A percentile compares a stretch with the other conserved stretches of the same genome.
Conservation (phyloP, 1,140 invertebrate species). For the Drosophila dunni region DNA sequence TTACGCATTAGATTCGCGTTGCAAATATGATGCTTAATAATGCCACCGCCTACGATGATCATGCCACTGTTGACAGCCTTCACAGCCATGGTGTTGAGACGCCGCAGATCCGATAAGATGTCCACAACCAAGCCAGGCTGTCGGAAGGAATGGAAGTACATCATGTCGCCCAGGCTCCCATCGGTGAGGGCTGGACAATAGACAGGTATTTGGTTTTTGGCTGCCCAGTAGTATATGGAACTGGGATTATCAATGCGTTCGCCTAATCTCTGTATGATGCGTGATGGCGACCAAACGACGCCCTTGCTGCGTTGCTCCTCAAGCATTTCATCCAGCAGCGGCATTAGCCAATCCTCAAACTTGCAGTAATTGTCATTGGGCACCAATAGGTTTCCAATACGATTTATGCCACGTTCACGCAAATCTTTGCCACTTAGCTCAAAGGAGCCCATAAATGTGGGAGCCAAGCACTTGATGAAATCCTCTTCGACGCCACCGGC, state of each 20-base stretch:
- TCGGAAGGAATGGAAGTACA: constrained; percentile 98
- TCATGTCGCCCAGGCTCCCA: constrained; percentile 99
- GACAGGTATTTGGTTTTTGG: constrained; percentile 98
- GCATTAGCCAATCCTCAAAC: constrained; percentile 99
- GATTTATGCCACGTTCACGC: constrained; percentile 95
- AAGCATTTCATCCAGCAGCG: constrained; percentile 96
- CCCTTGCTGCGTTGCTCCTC: constrained; percentile 92
- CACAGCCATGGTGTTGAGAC: constrained; percentile 97
- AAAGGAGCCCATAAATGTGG: constrained; percentile 94
- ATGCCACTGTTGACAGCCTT: constrained; percentile 97
- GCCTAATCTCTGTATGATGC: constrained; percentile 93
- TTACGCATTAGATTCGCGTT: constrained; percentile 99
- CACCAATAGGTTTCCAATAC: constrained; percentile 98
- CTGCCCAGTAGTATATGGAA: constrained; percentile 99
- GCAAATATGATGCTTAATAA: constrained; percentile 99
- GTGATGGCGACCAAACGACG: constrained; percentile 96
- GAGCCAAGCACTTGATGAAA: constrained; percentile 98
- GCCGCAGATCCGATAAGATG: constrained; percentile 95
- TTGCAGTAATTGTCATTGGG: constrained; percentile 99
- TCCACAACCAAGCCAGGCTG: constrained; percentile 97
- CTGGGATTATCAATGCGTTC: constrained; percentile 95
- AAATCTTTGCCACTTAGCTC: constrained; percentile 91
- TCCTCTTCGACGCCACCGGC: constrained; percentile 99
- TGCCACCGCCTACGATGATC: constrained; percentile 98
- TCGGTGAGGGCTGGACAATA: constrained; percentile 99